Base-by-base conservation (phyloP, 2,113 vertebrate genomes). In the Formicarius rufipectus region DNA sequence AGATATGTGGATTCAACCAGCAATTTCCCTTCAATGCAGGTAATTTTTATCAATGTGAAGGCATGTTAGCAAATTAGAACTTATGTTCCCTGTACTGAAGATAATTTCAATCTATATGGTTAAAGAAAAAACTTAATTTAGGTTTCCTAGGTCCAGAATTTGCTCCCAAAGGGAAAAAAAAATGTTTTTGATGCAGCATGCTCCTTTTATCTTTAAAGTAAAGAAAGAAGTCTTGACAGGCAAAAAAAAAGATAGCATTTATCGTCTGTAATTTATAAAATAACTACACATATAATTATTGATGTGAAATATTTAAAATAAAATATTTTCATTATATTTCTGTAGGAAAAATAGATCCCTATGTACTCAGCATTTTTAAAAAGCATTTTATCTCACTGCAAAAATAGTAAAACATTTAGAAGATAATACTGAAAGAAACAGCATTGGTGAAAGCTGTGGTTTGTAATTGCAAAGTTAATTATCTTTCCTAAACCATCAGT, bases 391-490 rank as follows among this genome's bases (percentile, higher is more conserved):
- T 97, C 91, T 97, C 88, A 93, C 69, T 64, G 94, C 93, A 97
- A 96, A 98, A 97, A 96, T 80, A 97, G 87, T 95, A 87, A 95
- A 97, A 97, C 87, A 97, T 98, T 97, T 97, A 96, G 95, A 98
- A 97, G 95, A 98, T 97, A 97, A 97, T 97, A 95, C 95, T 95
- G 96, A 96, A 97, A 97, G 96, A 98, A 98, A 96, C 96, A 96
- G 97, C 98, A 93, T 93, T 98, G 97, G 97, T 97, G 98, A 98
- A 98, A 98, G 98, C 98, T 97, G 98, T 78, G 83, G 98, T 98
- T 98, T 98, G 97, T 99, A 99, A 99, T 99, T 99, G 99, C 99
- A 99, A 99, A 99, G 98, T 99, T 99, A 99, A 99, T 99, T 99
- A 99, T 99, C 98, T 99, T 99, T 98, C 98, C 98, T 98, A 99